Evolutionary conservation across 2,888 invertebrate genomes (phyloP), one percentile per base, ranked within the genome.

Genomic region (Steinernema carpocapsae): DNA sequence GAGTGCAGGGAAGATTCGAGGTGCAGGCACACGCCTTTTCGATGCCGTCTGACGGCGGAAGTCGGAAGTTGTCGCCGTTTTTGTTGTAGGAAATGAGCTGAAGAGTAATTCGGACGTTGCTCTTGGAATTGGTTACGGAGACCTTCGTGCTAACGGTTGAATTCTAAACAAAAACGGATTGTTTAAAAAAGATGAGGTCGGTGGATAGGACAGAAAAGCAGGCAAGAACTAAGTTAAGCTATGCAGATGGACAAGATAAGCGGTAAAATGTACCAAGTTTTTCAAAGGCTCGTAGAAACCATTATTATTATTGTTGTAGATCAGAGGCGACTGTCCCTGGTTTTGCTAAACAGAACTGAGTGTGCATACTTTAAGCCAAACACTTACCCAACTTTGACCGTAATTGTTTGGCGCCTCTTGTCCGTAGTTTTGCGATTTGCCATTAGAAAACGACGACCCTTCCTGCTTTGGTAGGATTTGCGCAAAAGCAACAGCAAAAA

Each of bases 281-380:
- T 56, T 2, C 17, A 29, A 7, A 29, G 32, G 32, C 10, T 64
- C 4, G 29, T 17, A 26, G 64, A 29, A 32, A 17, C 64, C 64
- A 29, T 64, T 48, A n/a, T 48, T 48, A n/a, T 48, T 17, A 48
- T 48, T 48, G 37, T 37, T 52, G 64, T 24, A 56, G 56, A 64
- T 22, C 64, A 64, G 19, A 26, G 64, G 64, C 64, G 64, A 64
- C 64, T 64, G 64, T 29, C 64, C 64, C 26, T 56, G 56, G 3
- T 64, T 64, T 32, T 29, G 64, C 64, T 64, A 32, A 64, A 64
- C 7, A 22, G 24, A 12, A 24, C 52, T 17, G 10, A 64, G 3
- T 26, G n/a, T 6, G 4, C 7, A 32, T 32, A 17, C 6, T 37
- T 10, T 6, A 32, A 64, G 12, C 3, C 24, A n/a, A 4, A 12